phyloP scores from a whole-genome alignment of 2,113 vertebrate genomes.

The Corvus moneduloides region DNA sequence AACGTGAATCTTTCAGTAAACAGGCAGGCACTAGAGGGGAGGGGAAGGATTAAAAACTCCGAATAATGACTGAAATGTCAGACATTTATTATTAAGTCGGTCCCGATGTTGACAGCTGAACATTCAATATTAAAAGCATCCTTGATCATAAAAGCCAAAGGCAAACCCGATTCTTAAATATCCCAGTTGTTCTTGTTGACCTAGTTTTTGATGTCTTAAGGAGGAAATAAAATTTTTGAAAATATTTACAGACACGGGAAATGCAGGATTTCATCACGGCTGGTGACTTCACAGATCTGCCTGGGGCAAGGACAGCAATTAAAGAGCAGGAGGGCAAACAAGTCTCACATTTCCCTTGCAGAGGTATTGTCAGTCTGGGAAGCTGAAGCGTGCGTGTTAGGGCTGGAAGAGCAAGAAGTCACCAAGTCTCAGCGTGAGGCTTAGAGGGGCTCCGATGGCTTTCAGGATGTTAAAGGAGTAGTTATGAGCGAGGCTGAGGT shows the following conservation, averaged over 20 bases:
- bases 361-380: not conserved
- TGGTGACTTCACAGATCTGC: not conserved
- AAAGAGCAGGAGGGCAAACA: not conserved
- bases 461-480: not conserved
- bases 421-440: not conserved
- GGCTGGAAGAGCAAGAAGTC: not conserved
- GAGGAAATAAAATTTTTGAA: not conserved
- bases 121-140: conserved; percentile 34
- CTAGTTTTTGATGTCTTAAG: conserved; percentile 29
- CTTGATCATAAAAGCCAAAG: conserved; percentile 45
- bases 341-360: not conserved
- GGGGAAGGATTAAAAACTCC: not conserved
- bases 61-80: conserved; percentile 33
- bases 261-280: not conserved
- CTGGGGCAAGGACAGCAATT: not conserved
- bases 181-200: conserved; percentile 18
- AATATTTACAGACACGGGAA: not conserved
- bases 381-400: accelerated
- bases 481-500: not conserved
- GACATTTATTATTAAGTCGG: conserved; percentile 22
- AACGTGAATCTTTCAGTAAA: not conserved
- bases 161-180: conserved; percentile 38
- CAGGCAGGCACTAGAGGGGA: not conserved
- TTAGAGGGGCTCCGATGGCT: not conserved
- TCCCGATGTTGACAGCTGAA: conserved; percentile 14